Conservation (phyloP, 2,113 vertebrate species). For the Nannobrachium achirus region DNA sequence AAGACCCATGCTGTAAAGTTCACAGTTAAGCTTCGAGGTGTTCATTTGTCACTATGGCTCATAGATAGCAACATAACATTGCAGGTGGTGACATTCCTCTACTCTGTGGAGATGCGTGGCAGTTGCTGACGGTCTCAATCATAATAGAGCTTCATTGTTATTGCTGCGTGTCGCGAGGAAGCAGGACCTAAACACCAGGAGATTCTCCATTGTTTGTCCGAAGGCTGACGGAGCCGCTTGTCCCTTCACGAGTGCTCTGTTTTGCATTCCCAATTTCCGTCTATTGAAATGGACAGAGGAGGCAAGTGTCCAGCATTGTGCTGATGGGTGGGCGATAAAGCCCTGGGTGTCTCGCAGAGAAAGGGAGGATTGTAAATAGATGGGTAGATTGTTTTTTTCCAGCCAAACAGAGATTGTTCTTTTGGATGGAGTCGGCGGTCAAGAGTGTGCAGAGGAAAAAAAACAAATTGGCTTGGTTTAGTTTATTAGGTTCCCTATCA, state of each 20-base stretch:
- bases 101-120: background rate
- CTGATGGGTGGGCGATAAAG: constrained; percentile 52
- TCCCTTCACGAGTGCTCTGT: constrained; percentile 67
- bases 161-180: constrained; percentile 63
- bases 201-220: constrained; percentile 72
- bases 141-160: constrained; percentile 66
- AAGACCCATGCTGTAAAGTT: too few species aligned
- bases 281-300: constrained; percentile 59
- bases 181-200: constrained; percentile 65
- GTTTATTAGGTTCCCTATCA: too few species aligned
- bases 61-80: too few species aligned
- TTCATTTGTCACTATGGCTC: too few species aligned
- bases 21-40: too few species aligned
- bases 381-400: constrained; percentile 50
- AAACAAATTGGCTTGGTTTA: too few species aligned
- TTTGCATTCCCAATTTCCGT: constrained; percentile 75
- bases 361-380: constrained; percentile 51
- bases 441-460: too few species aligned
- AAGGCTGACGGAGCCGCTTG: constrained; percentile 62
- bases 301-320: constrained; percentile 74
- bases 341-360: constrained; percentile 44
- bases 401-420: background rate
- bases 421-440: too few species aligned
- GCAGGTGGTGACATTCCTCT: too few species aligned
- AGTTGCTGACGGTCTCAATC: constrained; percentile 45